Base-by-base conservation (phyloP, 2,113 vertebrate species). In the Pituophis catenifer region DNA sequence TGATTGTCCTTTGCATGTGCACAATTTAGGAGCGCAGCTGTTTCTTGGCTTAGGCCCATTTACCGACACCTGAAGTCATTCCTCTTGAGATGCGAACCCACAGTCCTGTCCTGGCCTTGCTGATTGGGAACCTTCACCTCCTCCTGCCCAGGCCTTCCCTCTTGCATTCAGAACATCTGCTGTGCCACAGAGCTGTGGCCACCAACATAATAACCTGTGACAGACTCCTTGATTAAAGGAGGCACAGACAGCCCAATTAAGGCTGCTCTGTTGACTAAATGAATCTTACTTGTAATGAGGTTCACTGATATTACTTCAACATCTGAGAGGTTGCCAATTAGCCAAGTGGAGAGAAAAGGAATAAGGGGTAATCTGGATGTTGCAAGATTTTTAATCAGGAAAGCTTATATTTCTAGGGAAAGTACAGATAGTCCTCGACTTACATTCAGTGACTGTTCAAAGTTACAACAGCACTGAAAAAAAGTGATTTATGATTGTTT, bases 221-320 rank as follows among this genome's bases (percentile, higher is more conserved):
- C 65, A 29, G 90, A 90, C 95, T 8, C 86, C 93, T 94, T 90
- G 94, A 94, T 96, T 95, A 90, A 94, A 88, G 0, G 0, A 89
- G 89, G 23, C 19, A 75, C 58, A 91, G n/a, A 17, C 33, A 44
- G 33, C 19, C 75, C 75, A 81, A 44, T 44, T 81, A 81, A 81
- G 33, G 17, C 75, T 21, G 75, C 44, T 38, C 75, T 44, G 75
- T 81, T 81, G 17, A 81, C 33, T 81, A 44, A 81, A 44, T 81
- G 75, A 44, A 44, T 21, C 75, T 21, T 44, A 23, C 33, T 21
- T 81, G 75, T 81, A 81, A 81, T 81, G 75, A 81, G 70, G 75
- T 81, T 81, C 44, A 24, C 65, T 29, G 10, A 0, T 1, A 3
- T 59, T 88, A 26, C 50, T 7, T 70, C 50, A 48, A 19, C 59